These are phyloP conservation scores for Lasioglossum leucozonium DNA, from an alignment of 2,888 invertebrate genomes.

Conservation along the genomic window DNA sequence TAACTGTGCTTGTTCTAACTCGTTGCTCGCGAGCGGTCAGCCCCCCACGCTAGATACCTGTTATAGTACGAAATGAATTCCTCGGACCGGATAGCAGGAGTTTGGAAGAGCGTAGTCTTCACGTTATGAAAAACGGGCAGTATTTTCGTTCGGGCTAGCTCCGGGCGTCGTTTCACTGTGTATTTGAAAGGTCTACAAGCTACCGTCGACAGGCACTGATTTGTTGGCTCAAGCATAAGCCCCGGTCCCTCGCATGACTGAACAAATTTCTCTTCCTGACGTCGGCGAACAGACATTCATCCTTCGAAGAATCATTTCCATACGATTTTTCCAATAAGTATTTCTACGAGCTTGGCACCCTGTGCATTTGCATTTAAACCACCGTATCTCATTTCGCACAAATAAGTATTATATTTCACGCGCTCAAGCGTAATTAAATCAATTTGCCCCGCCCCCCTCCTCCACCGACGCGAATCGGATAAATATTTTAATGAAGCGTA, in stretches of 20 bases:
- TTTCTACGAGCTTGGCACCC: neutral
- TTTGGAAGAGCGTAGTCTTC: neutral
- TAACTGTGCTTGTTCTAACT: neutral
- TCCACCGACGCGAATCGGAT: neutral
- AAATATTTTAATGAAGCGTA: neutral
- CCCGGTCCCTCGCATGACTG: neutral
- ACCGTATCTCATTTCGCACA: neutral
- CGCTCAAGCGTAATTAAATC: neutral
- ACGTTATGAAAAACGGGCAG: slow-evolving; percentile 32
- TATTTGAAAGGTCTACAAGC: slow-evolving; percentile 24
- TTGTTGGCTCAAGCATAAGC: slow-evolving; percentile 8
- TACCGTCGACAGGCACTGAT: slow-evolving; percentile 9
- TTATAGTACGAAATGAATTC: slow-evolving; percentile 24
- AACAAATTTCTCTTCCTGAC: slow-evolving; percentile 1
- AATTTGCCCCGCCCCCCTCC: too few relatives aligned
- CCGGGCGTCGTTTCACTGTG: neutral
- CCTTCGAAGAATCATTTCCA: neutral
- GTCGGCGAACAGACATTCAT: neutral
- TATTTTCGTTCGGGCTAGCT: slow-evolving; percentile 13
- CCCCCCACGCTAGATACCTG: neutral
- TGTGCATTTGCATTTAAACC: neutral
- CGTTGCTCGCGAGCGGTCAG: neutral
- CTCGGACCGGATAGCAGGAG: neutral
- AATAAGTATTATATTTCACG: neutral
- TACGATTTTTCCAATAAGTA: neutral